Conservation (phyloP, 2,888 invertebrate genomes). For the Lomographa bimaculata region DNA sequence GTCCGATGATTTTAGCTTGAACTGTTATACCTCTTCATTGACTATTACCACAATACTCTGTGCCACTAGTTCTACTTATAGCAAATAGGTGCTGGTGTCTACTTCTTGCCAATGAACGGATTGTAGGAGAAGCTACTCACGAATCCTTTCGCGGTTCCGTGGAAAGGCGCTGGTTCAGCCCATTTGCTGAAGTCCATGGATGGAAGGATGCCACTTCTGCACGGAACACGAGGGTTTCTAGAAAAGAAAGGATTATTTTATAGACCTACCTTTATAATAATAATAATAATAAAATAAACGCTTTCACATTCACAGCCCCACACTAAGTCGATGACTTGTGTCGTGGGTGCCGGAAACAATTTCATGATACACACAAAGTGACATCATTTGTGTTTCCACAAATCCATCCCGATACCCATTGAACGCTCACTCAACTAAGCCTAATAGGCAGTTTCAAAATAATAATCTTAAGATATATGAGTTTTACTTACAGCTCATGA, state of each 20-base stretch:
- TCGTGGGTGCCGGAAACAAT: no score
- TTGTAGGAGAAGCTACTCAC: conserved; percentile 86
- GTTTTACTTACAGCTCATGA: conserved; percentile 96
- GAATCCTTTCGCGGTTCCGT: conserved; percentile 80
- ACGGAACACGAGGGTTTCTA: conserved; percentile 96
- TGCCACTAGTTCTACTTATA: conserved; percentile 13
- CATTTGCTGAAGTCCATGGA: conserved; percentile 94
- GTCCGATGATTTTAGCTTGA: conserved; percentile 23
- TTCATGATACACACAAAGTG: no score
- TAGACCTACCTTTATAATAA: no score
- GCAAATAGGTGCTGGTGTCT: conserved; percentile 49
- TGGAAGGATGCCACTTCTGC: conserved; percentile 94
- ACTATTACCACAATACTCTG: conserved; percentile 30
- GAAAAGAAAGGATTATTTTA: conserved; percentile 33
- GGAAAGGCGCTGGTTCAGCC: conserved; percentile 87
- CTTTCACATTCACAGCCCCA: no score
- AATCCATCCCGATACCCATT: no score
- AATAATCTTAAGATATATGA: no score
- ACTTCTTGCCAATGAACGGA: conserved; percentile 75
- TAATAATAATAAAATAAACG: no score
- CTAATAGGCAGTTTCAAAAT: no score
- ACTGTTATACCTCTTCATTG: conserved; percentile 28
- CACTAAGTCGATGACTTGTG: no score
- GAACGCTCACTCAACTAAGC: no score
- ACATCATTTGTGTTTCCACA: no score